Base-by-base conservation (phyloP, 2,797 vertebrate species). In the Balearica regulorum region DNA sequence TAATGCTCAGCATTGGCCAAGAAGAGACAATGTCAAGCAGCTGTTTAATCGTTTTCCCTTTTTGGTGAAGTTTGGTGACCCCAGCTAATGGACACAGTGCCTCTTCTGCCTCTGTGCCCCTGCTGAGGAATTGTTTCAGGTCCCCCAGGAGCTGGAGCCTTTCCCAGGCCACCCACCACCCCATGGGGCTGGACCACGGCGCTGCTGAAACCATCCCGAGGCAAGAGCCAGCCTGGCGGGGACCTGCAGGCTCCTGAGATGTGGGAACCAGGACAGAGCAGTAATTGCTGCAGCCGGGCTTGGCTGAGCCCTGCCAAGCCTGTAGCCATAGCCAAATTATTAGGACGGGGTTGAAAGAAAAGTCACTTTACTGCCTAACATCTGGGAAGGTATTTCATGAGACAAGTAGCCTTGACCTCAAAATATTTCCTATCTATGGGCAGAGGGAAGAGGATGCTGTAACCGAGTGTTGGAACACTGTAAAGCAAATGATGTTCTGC, bases 381-480 rank as follows among this genome's bases (percentile, higher is more conserved):
- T 28, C 21, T 57, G 25, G 43, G 35, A 76, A 58, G 10, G 15
- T 75, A 81, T 70, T 93, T 90, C 6, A 37, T 60, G 41, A 55
- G 66, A 53, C 21, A 7, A 83, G 53, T 35, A 85, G 79, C 54
- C 46, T 76, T 87, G 83, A 60, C 71, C 49, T 85, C 79, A 87
- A 76, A 91, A 53, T 61, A 69, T 48, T 76, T 89, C 49, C 66
- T 85, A 10, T n/a, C 62, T 79, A 5, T 64, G 4, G 19, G 68
- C 66, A 89, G 49, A 89, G 57, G 43, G 70, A 44, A 58, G 49
- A 87, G 31, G 60, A 35, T 72, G 54, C 28, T 71, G 29, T 24
- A 21, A 24, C 19, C 0, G 0, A 44, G 58, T 44, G 41, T 18
- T 60, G 70, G 13, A 33, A 53, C 3, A 3, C 65, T 51, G 62